Evolutionary conservation across 1,140 invertebrate genomes (phyloP).

Genomic region (Lasioglossum albipes): DNA sequence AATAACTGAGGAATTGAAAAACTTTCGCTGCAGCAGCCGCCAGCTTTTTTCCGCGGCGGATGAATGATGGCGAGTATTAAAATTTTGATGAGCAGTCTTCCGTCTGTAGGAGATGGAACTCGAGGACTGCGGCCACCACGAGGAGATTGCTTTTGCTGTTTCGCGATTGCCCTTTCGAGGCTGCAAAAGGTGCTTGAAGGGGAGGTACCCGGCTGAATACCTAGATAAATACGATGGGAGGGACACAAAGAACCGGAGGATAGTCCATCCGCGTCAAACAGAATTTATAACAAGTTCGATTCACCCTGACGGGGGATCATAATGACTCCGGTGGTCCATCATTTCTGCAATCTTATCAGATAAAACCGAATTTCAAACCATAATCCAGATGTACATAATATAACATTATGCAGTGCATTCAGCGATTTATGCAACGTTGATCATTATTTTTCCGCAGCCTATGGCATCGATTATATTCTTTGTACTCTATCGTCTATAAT

Average conservation of each 20-base stretch:
- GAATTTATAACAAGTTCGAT: constrained; percentile 10
- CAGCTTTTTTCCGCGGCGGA: background rate
- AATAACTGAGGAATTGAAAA: background rate
- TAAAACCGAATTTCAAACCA: too few relatives aligned
- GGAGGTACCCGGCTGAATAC: background rate
- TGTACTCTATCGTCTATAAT: too few relatives aligned
- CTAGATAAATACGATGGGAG: background rate
- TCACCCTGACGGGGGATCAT: constrained; percentile 19
- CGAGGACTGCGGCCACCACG: background rate
- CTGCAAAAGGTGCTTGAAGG: background rate
- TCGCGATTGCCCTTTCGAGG: constrained; percentile 18
- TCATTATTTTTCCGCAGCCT: too few relatives aligned
- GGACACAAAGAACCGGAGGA: background rate
- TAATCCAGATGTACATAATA: too few relatives aligned
- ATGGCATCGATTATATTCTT: too few relatives aligned
- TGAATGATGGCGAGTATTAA: background rate
- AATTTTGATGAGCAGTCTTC: background rate
- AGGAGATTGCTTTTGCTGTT: background rate
- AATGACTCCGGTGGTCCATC: background rate
- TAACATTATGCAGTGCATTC: too few relatives aligned
- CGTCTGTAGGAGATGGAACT: background rate
- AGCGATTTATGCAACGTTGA: too few relatives aligned
- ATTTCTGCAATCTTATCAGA: too few relatives aligned
- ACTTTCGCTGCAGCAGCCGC: background rate
- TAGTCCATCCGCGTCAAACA: background rate